phyloP scores from a whole-genome alignment of 2,113 vertebrate species.

The Aepyceros melampus region DNA sequence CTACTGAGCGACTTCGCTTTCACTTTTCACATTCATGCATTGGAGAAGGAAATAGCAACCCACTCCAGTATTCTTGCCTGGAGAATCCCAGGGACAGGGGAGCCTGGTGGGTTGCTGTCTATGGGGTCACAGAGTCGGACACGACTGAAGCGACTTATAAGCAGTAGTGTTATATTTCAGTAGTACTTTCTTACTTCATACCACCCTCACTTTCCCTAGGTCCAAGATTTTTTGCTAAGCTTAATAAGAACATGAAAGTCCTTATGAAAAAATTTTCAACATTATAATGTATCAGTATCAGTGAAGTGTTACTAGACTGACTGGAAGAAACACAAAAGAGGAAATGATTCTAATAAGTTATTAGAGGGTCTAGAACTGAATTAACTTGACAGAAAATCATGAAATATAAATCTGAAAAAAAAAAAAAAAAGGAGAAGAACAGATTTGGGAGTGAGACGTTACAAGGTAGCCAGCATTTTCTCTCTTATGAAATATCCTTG shows the following conservation, averaged over 20 bases:
- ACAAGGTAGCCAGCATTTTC: not conserved
- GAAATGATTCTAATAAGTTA: not conserved
- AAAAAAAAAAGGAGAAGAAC: not conserved
- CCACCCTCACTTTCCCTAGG: not conserved
- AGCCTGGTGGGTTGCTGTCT: too few relatives aligned
- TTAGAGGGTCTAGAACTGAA: not conserved
- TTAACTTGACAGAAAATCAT: not conserved
- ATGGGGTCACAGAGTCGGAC: too few relatives aligned
- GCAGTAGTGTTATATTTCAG: not conserved
- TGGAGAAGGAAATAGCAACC: too few relatives aligned
- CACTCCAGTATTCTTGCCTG: too few relatives aligned
- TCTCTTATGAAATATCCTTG: not conserved
- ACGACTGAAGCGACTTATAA: too few relatives aligned
- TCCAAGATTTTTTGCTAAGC: not conserved
- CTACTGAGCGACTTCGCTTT: too few relatives aligned
- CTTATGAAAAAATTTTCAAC: not conserved
- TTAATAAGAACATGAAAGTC: not conserved
- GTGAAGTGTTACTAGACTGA: not conserved
- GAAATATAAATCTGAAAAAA: not conserved
- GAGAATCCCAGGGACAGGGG: too few relatives aligned
- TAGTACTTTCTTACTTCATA: not conserved
- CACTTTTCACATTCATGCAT: too few relatives aligned
- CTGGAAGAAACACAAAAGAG: not conserved
- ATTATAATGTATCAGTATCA: not conserved
- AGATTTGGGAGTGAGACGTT: not conserved